These are phyloP conservation scores for Ormia ochracea DNA, from an alignment of 2,888 invertebrate genomes.

Conservation along the genomic window DNA sequence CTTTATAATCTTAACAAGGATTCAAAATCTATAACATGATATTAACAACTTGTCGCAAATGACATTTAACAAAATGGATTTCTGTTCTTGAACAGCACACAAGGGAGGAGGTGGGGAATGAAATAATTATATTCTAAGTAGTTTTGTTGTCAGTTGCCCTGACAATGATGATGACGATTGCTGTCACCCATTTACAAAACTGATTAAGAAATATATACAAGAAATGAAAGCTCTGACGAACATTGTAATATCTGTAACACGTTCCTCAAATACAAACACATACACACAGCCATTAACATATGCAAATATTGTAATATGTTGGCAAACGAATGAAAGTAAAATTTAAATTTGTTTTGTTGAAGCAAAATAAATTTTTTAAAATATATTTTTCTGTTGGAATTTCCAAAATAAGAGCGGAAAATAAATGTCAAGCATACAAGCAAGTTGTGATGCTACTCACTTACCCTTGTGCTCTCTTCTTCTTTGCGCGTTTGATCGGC, in stretches of 20 bases:
- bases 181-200: slow-evolving; percentile 11
- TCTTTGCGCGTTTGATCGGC: slow-evolving; percentile 94
- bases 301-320: no score
- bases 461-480: slow-evolving; percentile 92
- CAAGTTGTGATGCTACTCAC: slow-evolving; percentile 65
- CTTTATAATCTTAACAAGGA: slow-evolving; percentile 24
- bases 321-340: no score
- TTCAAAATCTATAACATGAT: slow-evolving; percentile 52
- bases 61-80: slow-evolving; percentile 56
- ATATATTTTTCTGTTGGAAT: no score
- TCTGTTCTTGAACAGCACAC: slow-evolving; percentile 1
- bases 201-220: neutral
- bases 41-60: slow-evolving; percentile 58
- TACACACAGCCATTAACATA: neutral
- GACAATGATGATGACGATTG: slow-evolving; percentile 20
- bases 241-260: no score
- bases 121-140: slow-evolving; percentile 17
- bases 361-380: no score
- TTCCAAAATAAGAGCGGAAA: no score
- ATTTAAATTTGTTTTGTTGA: no score
- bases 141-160: neutral
- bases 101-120: neutral
- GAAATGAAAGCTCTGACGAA: neutral
- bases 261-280: neutral
- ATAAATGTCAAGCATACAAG: no score